Conservation (phyloP, 2,113 vertebrate genomes). For the Gopherus evgoodei region DNA sequence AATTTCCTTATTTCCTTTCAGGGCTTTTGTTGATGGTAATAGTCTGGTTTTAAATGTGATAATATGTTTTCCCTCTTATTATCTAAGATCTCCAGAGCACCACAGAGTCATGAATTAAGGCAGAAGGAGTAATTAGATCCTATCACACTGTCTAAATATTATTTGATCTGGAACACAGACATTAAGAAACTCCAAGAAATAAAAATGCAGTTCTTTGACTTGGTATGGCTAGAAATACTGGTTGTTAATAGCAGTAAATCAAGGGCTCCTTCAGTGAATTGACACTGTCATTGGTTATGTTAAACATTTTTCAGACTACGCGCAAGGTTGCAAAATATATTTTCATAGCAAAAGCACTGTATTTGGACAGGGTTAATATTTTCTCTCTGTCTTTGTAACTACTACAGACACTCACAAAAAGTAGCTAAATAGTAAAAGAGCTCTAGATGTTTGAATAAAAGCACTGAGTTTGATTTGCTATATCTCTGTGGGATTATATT, state of each 20-base stretch:
- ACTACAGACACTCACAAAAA: neutral
- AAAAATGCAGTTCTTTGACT: neutral
- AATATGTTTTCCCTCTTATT: neutral
- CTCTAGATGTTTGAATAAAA: neutral
- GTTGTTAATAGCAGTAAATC: neutral
- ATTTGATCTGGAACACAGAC: neutral
- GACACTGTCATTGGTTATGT: neutral
- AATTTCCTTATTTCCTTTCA: neutral
- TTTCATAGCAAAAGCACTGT: slow-evolving; percentile 2
- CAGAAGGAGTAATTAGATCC: slow-evolving; percentile 31
- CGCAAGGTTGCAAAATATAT: neutral
- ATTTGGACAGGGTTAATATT: slow-evolving; percentile 14
- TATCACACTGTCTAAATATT: neutral
- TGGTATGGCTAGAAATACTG: neutral
- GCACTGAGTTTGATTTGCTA: neutral
- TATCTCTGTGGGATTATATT: neutral
- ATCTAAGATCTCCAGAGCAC: slow-evolving; percentile 19
- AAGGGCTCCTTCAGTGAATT: neutral
- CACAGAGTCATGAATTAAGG: neutral
- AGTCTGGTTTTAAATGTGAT: slow-evolving; percentile 16
- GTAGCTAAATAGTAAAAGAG: neutral
- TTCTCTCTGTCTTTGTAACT: neutral
- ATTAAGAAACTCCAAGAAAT: neutral
- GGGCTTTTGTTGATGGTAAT: neutral
- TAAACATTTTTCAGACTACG: slow-evolving; percentile 1